Conservation (phyloP, 2,888 invertebrate species). For the Lottia gigantea region DNA sequence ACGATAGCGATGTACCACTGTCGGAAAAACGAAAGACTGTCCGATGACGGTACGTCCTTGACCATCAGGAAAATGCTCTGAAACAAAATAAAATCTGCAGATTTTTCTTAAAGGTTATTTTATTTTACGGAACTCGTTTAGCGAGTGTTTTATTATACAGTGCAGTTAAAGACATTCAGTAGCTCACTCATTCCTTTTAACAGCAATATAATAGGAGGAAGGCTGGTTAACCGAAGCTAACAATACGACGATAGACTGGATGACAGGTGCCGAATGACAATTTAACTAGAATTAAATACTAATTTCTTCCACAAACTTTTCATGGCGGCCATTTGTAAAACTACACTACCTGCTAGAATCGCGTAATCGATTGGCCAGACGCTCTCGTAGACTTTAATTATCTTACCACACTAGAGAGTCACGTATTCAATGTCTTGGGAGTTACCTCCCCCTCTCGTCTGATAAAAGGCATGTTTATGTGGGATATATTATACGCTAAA, state of each 20-base stretch:
- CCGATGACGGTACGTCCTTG: too few species aligned
- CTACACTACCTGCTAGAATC: slow-evolving; percentile 1
- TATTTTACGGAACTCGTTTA: too few species aligned
- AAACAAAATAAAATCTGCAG: too few species aligned
- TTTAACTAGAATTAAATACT: slow-evolving; percentile 4
- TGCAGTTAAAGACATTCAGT: too few species aligned
- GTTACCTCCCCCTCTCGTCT: slow-evolving; percentile 1
- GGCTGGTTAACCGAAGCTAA: slow-evolving; percentile 7
- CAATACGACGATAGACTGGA: slow-evolving; percentile 6
- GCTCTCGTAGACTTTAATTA: neutral
- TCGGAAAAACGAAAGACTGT: too few species aligned
- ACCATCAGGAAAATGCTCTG: too few species aligned
- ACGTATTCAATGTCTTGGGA: neutral
- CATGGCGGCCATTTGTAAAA: neutral
- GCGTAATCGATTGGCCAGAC: neutral
- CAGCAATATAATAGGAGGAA: neutral
- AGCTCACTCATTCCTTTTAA: too few species aligned
- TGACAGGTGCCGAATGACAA: slow-evolving; percentile 5
- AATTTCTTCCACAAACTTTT: slow-evolving; percentile 7
- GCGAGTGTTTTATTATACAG: too few species aligned
- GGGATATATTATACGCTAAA: slow-evolving; percentile 29
- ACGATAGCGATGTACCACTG: too few species aligned
- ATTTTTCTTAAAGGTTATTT: too few species aligned
- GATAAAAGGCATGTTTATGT: slow-evolving; percentile 20
- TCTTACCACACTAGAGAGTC: slow-evolving; percentile 2